These are phyloP conservation scores for Heliconius aoede DNA, from an alignment of 2,888 invertebrate species.

Conservation along the genomic window DNA sequence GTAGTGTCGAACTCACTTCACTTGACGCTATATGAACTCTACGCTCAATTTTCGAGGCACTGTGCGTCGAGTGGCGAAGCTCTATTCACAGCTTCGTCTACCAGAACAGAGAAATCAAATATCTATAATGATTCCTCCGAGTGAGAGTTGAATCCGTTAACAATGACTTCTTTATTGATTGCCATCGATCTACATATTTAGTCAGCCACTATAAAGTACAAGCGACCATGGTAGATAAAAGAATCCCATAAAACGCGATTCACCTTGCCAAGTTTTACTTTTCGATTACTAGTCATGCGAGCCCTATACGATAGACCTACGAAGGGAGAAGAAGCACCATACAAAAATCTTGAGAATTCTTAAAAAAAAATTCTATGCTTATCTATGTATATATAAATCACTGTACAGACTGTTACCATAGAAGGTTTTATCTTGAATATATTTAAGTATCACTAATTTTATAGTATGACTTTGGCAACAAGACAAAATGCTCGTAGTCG, in stretches of 20 bases:
- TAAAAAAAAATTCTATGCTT: not conserved
- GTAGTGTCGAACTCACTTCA: too few relatives aligned
- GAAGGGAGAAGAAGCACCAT: not conserved
- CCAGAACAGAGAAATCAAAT: too few relatives aligned
- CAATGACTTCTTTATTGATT: not conserved
- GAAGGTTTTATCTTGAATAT: not conserved
- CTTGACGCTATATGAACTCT: too few relatives aligned
- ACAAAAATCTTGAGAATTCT: not conserved
- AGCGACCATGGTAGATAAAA: slow-evolving; percentile 18
- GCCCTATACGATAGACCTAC: slow-evolving; percentile 21
- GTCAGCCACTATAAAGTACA: not conserved
- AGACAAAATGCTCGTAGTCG: not conserved
- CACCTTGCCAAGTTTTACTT: slow-evolving; percentile 27
- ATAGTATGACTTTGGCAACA: not conserved
- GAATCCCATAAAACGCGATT: slow-evolving; percentile 37
- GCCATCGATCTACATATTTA: not conserved
- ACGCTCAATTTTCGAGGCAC: too few relatives aligned
- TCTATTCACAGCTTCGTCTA: too few relatives aligned
- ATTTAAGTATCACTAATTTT: not conserved
- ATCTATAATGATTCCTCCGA: too few relatives aligned
- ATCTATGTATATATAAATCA: not conserved
- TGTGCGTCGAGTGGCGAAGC: too few relatives aligned
- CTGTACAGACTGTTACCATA: not conserved
- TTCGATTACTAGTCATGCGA: slow-evolving; percentile 44
- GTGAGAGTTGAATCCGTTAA: not conserved